Evolutionary conservation across 2,113 vertebrate species (phyloP), one percentile per base, ranked within the genome.

Genomic region (Bos javanicus): DNA sequence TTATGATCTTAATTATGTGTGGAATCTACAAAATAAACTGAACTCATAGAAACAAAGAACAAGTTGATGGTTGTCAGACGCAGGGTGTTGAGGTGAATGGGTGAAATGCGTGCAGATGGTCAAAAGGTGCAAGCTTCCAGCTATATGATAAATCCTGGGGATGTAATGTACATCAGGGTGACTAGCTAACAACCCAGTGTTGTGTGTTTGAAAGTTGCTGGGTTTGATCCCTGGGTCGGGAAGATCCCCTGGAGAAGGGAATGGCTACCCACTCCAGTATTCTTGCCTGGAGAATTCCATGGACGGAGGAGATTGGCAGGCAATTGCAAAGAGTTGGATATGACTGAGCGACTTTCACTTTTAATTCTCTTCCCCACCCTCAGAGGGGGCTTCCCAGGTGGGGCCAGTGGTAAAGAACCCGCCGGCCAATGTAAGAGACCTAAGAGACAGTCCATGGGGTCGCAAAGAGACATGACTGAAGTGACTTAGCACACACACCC

Each of bases 371-470:
- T 71, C 67, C n/a, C 10, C n/a, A 23, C 19, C n/a, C 67, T 71
- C 67, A 39, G 19, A 71, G n/a, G 19, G 67, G 10, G 10, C 67
- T 39, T 36, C n/a, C 67, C n/a, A 23, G 19, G 19, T 71, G 67
- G 19, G 67, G 19, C 67, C 67, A 39, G 67, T 23, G 5, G n/a
- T 39, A 71, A 71, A 39, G 67, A 39, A 71, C 67, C 67, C 2
- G 0, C 19, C 1, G 0, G 2, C n/a, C 67, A 71, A 12, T 39
- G 10, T n/a, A 12, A n/a, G 19, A 39, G 67, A 71, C n/a, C 67
- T 23, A 71, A 36, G 67, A 39, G 67, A 39, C 1, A 12, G n/a
- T 71, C n/a, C n/a, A 39, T 39, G 67, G 67, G n/a, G n/a, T 71
- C 5, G 5, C 67, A 39, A 6, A 71, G n/a, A 71, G 67, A 23